Conservation (phyloP, 1,140 invertebrate species). For the Cardiocondyla obscurior region DNA sequence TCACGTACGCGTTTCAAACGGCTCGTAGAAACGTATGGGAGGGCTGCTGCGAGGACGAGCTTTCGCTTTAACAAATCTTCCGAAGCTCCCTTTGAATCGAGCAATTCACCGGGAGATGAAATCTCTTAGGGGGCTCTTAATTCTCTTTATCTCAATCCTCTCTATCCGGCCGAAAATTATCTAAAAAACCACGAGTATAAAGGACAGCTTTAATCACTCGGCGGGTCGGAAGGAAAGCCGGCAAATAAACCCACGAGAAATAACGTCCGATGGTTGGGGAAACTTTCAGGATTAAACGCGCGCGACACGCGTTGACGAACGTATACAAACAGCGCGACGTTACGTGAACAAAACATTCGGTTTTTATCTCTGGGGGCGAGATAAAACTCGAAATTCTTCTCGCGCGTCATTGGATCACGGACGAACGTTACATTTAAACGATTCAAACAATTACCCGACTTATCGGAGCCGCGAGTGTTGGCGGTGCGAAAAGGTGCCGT, state of each 20-base stretch:
- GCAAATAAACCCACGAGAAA: background rate
- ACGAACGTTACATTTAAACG: background rate
- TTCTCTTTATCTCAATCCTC: background rate
- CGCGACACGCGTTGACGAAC: background rate
- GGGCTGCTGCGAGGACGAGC: background rate
- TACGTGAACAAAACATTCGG: background rate
- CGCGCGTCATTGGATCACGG: background rate
- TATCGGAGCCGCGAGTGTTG: background rate
- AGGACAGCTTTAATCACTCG: background rate
- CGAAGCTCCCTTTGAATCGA: background rate
- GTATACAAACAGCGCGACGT: background rate
- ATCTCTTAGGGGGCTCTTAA: constrained; percentile 14
- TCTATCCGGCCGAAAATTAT: background rate
- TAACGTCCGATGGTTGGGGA: background rate
- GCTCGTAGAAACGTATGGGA: constrained; percentile 19
- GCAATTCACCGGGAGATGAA: background rate
- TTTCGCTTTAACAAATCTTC: constrained; percentile 38
- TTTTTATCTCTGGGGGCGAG: background rate
- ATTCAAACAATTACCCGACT: constrained; percentile 29
- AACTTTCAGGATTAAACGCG: background rate
- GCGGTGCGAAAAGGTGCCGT: background rate
- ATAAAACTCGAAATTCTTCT: background rate
- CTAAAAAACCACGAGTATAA: background rate
- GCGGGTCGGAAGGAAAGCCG: background rate
- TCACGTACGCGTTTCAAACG: constrained; percentile 32